These are phyloP conservation scores for Oncorhynchus mykiss DNA, from an alignment of 2,113 vertebrate genomes.

Conservation along the genomic window DNA sequence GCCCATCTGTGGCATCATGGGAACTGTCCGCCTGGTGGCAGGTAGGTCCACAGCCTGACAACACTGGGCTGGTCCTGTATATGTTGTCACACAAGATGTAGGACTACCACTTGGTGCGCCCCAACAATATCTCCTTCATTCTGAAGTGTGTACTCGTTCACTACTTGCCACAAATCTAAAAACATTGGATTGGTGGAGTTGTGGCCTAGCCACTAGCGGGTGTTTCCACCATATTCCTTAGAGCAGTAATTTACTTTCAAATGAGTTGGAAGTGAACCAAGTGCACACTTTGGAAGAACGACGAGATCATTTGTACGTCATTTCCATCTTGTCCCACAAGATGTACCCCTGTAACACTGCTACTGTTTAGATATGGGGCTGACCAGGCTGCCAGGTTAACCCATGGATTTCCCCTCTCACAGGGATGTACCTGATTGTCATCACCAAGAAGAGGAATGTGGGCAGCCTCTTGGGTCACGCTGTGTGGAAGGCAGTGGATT, in stretches of 20 bases:
- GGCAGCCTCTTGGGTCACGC: slow-evolving; percentile 90
- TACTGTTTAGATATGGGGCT: neutral
- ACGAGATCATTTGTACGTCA: too few relatives aligned
- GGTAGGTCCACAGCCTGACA: slow-evolving; percentile 68
- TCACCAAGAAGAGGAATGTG: slow-evolving; percentile 93
- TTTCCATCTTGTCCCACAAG: neutral
- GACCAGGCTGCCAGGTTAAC: neutral
- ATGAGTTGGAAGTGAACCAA: too few relatives aligned
- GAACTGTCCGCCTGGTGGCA: slow-evolving; percentile 92
- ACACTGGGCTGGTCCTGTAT: neutral
- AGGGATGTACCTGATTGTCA: slow-evolving; percentile 96
- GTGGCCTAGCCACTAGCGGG: too few relatives aligned
- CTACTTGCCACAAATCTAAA: too few relatives aligned
- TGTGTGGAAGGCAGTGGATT: slow-evolving; percentile 95
- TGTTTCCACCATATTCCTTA: too few relatives aligned
- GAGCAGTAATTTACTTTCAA: too few relatives aligned
- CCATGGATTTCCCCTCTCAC: slow-evolving; percentile 22
- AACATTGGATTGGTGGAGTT: too few relatives aligned
- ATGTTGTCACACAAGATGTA: neutral
- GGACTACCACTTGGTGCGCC: too few relatives aligned
- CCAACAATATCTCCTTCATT: too few relatives aligned
- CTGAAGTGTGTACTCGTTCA: too few relatives aligned
- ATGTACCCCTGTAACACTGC: neutral
- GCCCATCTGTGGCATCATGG: slow-evolving; percentile 92
- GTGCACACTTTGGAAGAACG: too few relatives aligned